Evolutionary conservation across 2,888 invertebrate genomes (phyloP).

Genomic region (Megaustenia siamemsis): DNA sequence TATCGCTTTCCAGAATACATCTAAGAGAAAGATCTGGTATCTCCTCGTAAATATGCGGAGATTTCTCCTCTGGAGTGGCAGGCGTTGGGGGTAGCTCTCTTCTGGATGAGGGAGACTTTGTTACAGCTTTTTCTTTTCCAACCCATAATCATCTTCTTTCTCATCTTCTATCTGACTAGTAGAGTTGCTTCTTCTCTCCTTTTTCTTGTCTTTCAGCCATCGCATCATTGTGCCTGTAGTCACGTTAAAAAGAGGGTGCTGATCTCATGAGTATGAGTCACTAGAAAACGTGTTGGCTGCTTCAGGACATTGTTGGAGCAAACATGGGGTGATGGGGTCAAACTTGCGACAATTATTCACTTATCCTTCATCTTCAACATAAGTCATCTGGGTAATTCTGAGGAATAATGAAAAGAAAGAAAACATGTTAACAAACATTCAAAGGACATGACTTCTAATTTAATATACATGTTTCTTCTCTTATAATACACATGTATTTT

Average conservation of each 20-base stretch:
- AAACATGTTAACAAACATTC: too few species aligned
- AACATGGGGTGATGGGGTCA: background rate
- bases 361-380: background rate
- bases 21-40: constrained; percentile 57
- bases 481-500: too few species aligned
- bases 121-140: constrained; percentile 46
- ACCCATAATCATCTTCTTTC: constrained; percentile 58
- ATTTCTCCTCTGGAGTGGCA: constrained; percentile 55
- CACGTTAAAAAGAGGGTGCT: background rate
- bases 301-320: background rate
- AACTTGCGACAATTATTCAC: too few species aligned
- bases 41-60: constrained; percentile 61
- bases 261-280: too few species aligned
- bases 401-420: background rate
- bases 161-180: constrained; percentile 40
- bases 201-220: constrained; percentile 60
- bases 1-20: constrained; percentile 42
- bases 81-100: constrained; percentile 56
- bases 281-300: too few species aligned
- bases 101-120: constrained; percentile 47
- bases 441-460: too few species aligned
- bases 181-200: constrained; percentile 41
- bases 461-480: too few species aligned
- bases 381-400: background rate
- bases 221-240: constrained; percentile 56